Evolutionary conservation across 2,888 invertebrate species (phyloP), one percentile per base, ranked within the genome.

Genomic region (Dryomyza anilis): DNA sequence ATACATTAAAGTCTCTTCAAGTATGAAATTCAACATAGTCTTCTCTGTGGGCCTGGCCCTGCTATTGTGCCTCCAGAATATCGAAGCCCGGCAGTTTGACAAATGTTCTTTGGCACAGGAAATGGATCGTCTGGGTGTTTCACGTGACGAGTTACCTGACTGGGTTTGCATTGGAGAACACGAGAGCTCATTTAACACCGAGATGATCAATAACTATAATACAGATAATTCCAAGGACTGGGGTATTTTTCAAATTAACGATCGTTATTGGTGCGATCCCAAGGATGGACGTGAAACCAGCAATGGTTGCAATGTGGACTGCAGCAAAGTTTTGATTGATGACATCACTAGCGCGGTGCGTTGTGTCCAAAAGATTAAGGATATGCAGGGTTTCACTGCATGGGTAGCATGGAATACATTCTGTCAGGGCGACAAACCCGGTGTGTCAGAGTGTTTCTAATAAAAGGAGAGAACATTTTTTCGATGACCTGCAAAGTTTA

Each of bases 151-250:
- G 6, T 12, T 69, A 8, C 46, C 69, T 21, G 67, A 67, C 56
- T 72, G 72, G 72, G 64, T 68, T 4, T 72, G 70, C 36, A 58
- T 72, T n/a, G 70, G 66, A 0, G 33, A 67, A 23, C 23, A 53
- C 33, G 70, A 70, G 39, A 71, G 68, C 33, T 30, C 23, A 8
- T 71, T 81, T 12, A 76, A 80, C 23, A 84, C 85, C 0, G 66
- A 80, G 25, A 80, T 76, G 0, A 84, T 85, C 0, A 78, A 71
- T 2, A 70, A 76, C 0, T 71, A 79, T 0, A 85, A 86, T 72
- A 67, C 68, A 0, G 82, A 86, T 69, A 85, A 85, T 0, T 76
- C 75, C 23, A 70, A 68, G 50, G 80, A 81, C 65, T 80, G 69
- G 67, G 75, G 75, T 39, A 57, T 75, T 1, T 74, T 74, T 30